phyloP scores from a whole-genome alignment of 1,140 invertebrate species.

The Achatina immaculata region DNA sequence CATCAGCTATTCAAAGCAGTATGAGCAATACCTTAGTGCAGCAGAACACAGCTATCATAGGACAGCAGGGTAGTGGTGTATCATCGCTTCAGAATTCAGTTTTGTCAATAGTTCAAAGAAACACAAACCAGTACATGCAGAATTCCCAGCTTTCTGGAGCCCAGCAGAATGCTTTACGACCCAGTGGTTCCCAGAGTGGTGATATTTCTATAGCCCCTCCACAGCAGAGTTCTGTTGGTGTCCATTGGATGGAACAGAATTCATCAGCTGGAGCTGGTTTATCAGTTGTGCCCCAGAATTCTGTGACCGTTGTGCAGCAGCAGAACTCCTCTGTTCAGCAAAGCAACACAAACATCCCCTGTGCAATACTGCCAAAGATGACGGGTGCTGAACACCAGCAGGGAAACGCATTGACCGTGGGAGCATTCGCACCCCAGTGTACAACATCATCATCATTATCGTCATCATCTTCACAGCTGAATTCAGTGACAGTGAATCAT shows the following conservation, averaged over 20 bases:
- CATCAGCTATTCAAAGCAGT: background rate
- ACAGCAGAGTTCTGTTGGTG: conserved; percentile 12
- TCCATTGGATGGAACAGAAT: conserved; percentile 9
- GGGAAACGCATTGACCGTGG: background rate
- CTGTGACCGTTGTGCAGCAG: background rate
- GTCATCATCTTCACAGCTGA: background rate
- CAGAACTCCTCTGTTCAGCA: conserved; percentile 1
- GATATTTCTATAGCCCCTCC: conserved; percentile 17
- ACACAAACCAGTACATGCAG: background rate
- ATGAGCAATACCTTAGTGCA: background rate
- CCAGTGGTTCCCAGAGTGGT: background rate
- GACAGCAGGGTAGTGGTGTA: background rate
- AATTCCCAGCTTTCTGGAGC: conserved; percentile 24
- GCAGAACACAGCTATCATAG: background rate
- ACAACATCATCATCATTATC: background rate
- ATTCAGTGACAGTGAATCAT: conserved; percentile 9
- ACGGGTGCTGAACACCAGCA: background rate
- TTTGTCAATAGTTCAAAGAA: conserved; percentile 21
- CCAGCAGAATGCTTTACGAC: background rate
- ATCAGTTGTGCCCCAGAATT: background rate
- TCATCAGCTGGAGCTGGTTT: background rate
- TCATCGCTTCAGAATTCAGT: conserved; percentile 7
- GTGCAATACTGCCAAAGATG: conserved; percentile 20
- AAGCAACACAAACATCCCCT: conserved; percentile 5
- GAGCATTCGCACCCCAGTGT: background rate